Conservation (phyloP, 1,140 invertebrate species). For the Whitmania pigra region DNA sequence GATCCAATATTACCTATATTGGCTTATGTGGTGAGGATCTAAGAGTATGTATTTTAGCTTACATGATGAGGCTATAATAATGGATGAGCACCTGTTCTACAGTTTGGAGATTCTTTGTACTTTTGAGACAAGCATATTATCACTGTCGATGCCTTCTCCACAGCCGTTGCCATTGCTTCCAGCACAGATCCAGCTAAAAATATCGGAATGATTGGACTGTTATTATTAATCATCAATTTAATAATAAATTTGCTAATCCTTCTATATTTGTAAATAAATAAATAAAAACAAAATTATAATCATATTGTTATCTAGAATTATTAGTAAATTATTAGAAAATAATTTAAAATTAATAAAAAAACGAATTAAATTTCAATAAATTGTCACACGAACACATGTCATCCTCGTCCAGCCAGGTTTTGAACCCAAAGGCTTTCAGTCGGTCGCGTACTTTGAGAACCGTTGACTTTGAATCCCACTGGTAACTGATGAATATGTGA, state of each 20-base stretch:
- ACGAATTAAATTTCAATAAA: background rate
- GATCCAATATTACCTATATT: too few relatives aligned
- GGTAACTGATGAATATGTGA: constrained; percentile 37
- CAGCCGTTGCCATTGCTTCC: constrained; percentile 27
- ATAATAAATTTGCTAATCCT: too few relatives aligned
- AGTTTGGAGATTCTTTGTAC: constrained; percentile 28
- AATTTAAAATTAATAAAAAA: background rate
- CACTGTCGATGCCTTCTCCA: constrained; percentile 26
- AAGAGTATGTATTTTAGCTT: too few relatives aligned
- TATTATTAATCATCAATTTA: too few relatives aligned
- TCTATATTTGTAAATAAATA: too few relatives aligned
- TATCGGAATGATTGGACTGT: background rate
- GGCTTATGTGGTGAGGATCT: too few relatives aligned
- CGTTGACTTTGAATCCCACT: constrained; percentile 30
- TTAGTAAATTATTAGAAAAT: background rate
- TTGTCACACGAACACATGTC: constrained; percentile 23
- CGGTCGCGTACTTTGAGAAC: constrained; percentile 30
- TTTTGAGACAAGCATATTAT: constrained; percentile 28
- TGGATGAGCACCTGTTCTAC: constrained; percentile 23
- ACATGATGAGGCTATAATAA: background rate
- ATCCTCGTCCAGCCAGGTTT: constrained; percentile 29
- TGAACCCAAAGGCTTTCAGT: constrained; percentile 25
- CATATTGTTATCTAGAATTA: background rate
- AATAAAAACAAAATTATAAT: background rate
- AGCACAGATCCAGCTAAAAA: constrained; percentile 23